Evolutionary conservation across 2,888 invertebrate species (phyloP), one percentile per base, ranked within the genome.

Genomic region (Tetheella fluctuosa): DNA sequence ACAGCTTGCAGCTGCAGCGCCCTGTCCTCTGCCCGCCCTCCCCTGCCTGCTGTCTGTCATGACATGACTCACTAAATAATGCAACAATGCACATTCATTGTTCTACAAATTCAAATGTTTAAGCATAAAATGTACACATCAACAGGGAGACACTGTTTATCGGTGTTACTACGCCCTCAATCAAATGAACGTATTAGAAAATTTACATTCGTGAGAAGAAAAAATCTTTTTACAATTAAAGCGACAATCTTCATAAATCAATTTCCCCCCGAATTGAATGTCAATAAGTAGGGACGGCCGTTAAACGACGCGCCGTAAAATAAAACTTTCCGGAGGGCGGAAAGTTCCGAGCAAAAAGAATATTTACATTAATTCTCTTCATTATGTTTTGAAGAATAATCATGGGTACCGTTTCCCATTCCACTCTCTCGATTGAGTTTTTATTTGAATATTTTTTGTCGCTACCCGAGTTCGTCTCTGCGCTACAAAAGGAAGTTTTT

Each of bases 281-380:
- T 93, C 93, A 93, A 93, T 93, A 93, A 92, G 91, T 89, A 88
- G 93, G 92, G 91, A 86, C 87, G 90, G 83, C 86, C 90, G 92
- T 92, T 91, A 91, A 91, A 93, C 90, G 93, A 89, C 90, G 87
- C 89, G 85, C 87, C 87, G 90, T 90, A 88, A 92, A 93, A 91
- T 92, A 92, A 92, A 93, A 93, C 93, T 93, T 93, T 91, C 87
- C 88, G 90, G 90, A 90, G 91, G 92, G 91, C 85, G 89, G 82
- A 86, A 92, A 92, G 84, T 90, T 91, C 84, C 80, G 77, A 84
- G 86, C 80, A 88, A 91, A 91, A 93, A 93, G 92, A 93, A 93
- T 93, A 93, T 93, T 93, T 93, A 93, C 93, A 93, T 93, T 93
- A 93, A 93, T 93, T 93, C 93, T 89, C 91, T 93, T 93, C 93